Evolutionary conservation across 2,888 invertebrate species (phyloP), one percentile per base, ranked within the genome.

Genomic region (Rhogogaster chlorosoma): DNA sequence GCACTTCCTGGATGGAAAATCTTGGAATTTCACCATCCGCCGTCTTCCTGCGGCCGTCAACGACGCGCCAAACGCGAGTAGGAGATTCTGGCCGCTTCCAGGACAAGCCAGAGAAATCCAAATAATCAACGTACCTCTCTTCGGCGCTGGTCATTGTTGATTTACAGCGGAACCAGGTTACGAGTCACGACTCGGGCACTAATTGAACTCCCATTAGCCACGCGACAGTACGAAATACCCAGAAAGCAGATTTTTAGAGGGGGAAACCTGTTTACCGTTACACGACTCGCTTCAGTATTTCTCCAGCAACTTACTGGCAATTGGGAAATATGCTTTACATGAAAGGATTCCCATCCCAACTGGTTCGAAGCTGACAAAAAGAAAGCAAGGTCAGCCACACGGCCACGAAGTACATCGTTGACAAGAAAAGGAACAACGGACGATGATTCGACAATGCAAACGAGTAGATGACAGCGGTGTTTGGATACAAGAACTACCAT

Each of bases 1-100:
- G 93, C 83, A 93, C 86, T 70, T 92, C 92, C 86, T 92, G 91
- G 82, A 93, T 91, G 9, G 87, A 86, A 86, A 92, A 91, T 83
- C 87, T 90, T 2, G 89, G 82, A 15, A 64, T 80, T 80, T 80
- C 26, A 7, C 80, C 61, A 64, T 80, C 61, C 15, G n/a, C 61
- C 3, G 61, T 86, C 38, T 85, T 87, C 64, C 87, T 89, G 2
- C 70, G 85, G 29, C 89, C 87, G 1, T 92, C 90, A 0, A 91
- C 78, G 0, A 87, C 53, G 5, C 87, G 84, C 92, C 92, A 93
- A 0, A 93, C 87, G 70, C 88, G 92, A 26, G 88, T 84, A n/a
- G 91, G 91, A n/a, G 90, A 91, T 1, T 88, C 70, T 6, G 90
- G 89, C 42, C 90, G 70, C 15, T 38, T 71, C 86, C 86, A 89